phyloP scores from a whole-genome alignment of 2,797 vertebrate species.

The Fundulus diaphanus region DNA sequence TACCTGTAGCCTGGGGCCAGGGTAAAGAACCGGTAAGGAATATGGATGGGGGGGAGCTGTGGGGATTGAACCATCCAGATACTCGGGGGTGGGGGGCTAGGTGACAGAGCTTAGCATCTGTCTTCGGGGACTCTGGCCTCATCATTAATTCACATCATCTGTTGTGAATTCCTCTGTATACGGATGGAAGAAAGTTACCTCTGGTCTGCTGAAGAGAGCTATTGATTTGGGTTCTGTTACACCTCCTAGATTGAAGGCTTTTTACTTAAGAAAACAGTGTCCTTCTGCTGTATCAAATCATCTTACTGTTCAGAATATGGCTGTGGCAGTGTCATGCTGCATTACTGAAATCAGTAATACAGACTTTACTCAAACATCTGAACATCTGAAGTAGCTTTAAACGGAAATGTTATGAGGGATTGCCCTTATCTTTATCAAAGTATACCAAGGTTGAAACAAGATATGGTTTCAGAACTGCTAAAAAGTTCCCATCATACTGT shows the following conservation, averaged over 20 bases:
- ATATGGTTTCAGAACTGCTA: neutral
- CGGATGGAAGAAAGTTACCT: conserved; percentile 40
- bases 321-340: conserved; percentile 48
- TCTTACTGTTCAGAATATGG: conserved; percentile 58
- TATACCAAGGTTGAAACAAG: neutral
- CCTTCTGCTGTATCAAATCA: conserved; percentile 50
- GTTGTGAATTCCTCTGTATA: conserved; percentile 61
- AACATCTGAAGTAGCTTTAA: conserved; percentile 26
- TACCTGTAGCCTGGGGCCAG: conserved; percentile 68
- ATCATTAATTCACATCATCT: conserved; percentile 58
- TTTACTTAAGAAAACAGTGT: conserved; percentile 54
- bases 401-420: neutral
- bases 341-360: conserved; percentile 36
- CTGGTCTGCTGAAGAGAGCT: conserved; percentile 28
- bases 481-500: neutral
- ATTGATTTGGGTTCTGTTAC: conserved; percentile 43
- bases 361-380: conserved; percentile 30
- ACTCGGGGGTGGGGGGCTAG: conserved; percentile 30
- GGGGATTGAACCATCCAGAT: conserved; percentile 34
- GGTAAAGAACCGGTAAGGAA: conserved; percentile 60
- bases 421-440: neutral
- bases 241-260: conserved; percentile 32
- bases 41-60: conserved; percentile 25
- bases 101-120: conserved; percentile 73
- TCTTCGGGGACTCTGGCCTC: conserved; percentile 66